Evolutionary conservation across 2,888 invertebrate species (phyloP), one percentile per base, ranked within the genome.

Genomic region (Nomada hirtipes): DNA sequence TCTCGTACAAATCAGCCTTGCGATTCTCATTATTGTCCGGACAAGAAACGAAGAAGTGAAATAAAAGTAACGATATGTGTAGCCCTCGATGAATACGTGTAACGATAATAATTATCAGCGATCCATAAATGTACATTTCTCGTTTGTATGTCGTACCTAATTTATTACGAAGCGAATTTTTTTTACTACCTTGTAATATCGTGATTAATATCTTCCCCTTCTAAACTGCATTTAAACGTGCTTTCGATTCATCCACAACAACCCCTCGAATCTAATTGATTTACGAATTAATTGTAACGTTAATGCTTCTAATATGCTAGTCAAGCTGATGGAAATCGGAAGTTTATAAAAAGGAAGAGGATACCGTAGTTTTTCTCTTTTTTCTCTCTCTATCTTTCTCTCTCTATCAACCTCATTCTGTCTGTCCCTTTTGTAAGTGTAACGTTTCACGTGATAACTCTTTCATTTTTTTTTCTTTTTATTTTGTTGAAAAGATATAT

Each of bases 251-350:
- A 57, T 80, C 76, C 71, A 18, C 61, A 20, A 0, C 3, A 29
- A 20, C 29, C 26, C 26, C 44, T 55, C 7, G 47, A 50, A 60
- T 72, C 84, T 83, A 67, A 87, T 86, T 84, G 86, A 85, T 80
- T 84, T 86, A 20, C 84, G 71, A 88, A 87, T 87, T 84, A 89
- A 86, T 85, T 60, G 86, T 80, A 78, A 83, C 79, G 84, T 89
- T 86, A 89, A 88, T 88, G 89, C 89, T 90, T 90, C 87, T 90
- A 91, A 89, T 91, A 86, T 84, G 91, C 93, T 93, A 93, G 93
- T 93, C 93, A 93, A 83, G 88, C 89, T 63, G 86, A 91, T 90
- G 89, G 87, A 87, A 91, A 90, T 90, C 89, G 87, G 88, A 87
- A 88, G 79, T 90, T 90, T 87, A 87, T 88, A 86, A 88, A 86